phyloP scores from a whole-genome alignment of 2,888 invertebrate species.

The Acanthosepion pharaonis region DNA sequence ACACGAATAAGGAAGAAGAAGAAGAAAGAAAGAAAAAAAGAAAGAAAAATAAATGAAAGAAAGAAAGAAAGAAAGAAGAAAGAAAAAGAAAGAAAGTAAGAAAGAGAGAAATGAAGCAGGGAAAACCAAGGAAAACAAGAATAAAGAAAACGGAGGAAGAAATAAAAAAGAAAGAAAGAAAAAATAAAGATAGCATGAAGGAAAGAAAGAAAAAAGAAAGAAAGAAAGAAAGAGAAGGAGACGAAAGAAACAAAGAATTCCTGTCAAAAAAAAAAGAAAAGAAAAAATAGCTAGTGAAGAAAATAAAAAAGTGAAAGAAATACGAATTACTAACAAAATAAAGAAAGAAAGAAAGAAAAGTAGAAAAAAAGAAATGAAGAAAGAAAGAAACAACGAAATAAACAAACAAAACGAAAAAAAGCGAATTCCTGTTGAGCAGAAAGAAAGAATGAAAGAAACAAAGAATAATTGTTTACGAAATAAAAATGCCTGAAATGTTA shows the following conservation, averaged over 20 bases:
- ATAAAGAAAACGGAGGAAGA: neutral
- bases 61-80: too few species aligned
- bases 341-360: neutral
- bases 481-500: too few species aligned
- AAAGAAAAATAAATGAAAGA: too few species aligned
- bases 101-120: too few species aligned
- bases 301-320: neutral
- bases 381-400: neutral
- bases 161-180: neutral
- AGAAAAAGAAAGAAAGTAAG: too few species aligned
- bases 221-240: neutral
- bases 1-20: too few species aligned
- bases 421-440: neutral
- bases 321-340: too few species aligned
- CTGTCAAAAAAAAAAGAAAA: neutral
- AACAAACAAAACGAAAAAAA: too few species aligned
- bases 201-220: neutral
- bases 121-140: neutral
- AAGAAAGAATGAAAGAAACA: neutral
- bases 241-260: too few species aligned
- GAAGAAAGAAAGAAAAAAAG: too few species aligned
- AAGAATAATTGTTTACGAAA: too few species aligned
- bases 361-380: neutral
- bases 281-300: neutral
- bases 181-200: neutral